Base-by-base conservation (phyloP, 2,113 vertebrate genomes). In the Eclectus roratus region DNA sequence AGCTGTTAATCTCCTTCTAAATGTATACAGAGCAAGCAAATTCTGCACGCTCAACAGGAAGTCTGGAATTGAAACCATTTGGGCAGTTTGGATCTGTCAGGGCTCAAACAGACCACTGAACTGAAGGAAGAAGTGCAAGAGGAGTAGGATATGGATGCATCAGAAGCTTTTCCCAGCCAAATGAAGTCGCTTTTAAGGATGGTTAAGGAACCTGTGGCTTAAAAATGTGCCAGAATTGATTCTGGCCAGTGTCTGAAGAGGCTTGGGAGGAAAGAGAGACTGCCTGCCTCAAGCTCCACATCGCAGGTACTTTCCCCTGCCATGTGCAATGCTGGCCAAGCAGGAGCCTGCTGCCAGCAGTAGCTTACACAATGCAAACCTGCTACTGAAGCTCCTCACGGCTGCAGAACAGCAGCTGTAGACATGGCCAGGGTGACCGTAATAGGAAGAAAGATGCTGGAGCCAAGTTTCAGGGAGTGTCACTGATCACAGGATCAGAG, bases 361-460 rank as follows among this genome's bases (percentile, higher is more conserved):
- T 0, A 39, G 33, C 41, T 5, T 14, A 55, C 49, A 29, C 37
- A 37, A 1, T 37, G 43, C 39, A 15, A 21, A 46, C 6, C 41
- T 2, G 35, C 73, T 43, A 4, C 73, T 1, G 21, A 17, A 41
- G 69, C 31, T 3, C 14, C 3, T 11, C 21, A 14, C 35, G 5
- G 72, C 61, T n/a, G 33, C 1, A 28, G 88, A 84, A 63, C 93
- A 84, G 88, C 89, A 89, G 86, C 69, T 84, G 93, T 63, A 39
- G 86, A 63, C 80, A 66, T 55, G 91, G 86, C 55, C 70, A 19
- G 11, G 11, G 61, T 74, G 91, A 79, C 94, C 91, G 44, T 94
- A 94, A 96, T 56, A 89, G 89, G 96, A 72, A 96, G 91, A 92
- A 91, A 89, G 95, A 79, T 17, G 56, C 56, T 50, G 44, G 52